These are phyloP conservation scores for Ennomos erosarius DNA, from an alignment of 2,888 invertebrate genomes.

Conservation along the genomic window DNA sequence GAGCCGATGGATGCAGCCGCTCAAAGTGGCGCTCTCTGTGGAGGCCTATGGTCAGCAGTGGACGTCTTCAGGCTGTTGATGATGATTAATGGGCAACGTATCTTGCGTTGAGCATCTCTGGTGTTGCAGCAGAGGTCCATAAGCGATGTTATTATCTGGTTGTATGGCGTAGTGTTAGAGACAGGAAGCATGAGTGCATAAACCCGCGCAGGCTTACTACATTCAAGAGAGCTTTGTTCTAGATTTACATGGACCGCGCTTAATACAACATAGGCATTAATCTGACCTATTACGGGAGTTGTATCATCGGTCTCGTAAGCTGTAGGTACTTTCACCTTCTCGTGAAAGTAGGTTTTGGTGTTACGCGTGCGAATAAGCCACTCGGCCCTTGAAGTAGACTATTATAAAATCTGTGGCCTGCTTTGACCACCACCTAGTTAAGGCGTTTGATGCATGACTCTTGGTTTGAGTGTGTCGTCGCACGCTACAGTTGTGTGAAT, in stretches of 20 bases:
- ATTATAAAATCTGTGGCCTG: too few relatives aligned
- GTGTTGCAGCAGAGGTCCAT: too few relatives aligned
- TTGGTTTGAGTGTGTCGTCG: neutral
- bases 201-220: neutral
- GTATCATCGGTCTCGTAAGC: constrained; percentile 41
- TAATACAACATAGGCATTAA: constrained; percentile 34
- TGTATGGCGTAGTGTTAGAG: too few relatives aligned
- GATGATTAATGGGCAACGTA: too few relatives aligned
- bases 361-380: constrained; percentile 36
- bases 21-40: too few relatives aligned
- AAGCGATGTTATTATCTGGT: too few relatives aligned
- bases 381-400: constrained; percentile 38
- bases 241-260: neutral
- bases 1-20: too few relatives aligned
- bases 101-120: too few relatives aligned
- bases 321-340: constrained; percentile 41
- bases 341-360: constrained; percentile 43
- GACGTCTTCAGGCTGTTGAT: too few relatives aligned
- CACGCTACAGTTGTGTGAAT: too few relatives aligned
- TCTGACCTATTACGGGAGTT: constrained; percentile 47
- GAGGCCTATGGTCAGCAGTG: too few relatives aligned
- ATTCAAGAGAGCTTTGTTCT: constrained; percentile 3
- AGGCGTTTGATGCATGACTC: constrained; percentile 3
- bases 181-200: too few relatives aligned
- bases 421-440: constrained; percentile 6